Evolutionary conservation across 2,888 invertebrate genomes (phyloP).

Genomic region (Tricholauxania praeusta): DNA sequence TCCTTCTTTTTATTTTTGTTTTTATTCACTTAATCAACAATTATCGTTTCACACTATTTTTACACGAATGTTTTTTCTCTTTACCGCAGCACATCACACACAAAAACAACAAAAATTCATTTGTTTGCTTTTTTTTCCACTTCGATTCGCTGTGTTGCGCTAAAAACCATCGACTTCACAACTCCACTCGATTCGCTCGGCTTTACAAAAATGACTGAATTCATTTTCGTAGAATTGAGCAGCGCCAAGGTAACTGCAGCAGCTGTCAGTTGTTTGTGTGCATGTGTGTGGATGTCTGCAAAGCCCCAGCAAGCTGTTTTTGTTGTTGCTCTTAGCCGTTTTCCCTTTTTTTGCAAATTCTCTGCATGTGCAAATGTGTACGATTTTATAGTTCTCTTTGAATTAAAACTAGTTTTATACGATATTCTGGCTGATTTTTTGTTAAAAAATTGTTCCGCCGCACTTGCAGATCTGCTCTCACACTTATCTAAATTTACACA

Average conservation of each 20-base stretch:
- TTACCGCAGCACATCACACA: slow-evolving; percentile 13
- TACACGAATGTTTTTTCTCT: slow-evolving; percentile 25
- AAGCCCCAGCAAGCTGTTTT: neutral
- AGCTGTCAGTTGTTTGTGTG: slow-evolving; percentile 6
- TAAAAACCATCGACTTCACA: slow-evolving; percentile 26
- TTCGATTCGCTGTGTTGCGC: slow-evolving; percentile 50
- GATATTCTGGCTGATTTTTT: slow-evolving; percentile 8
- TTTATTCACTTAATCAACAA: neutral
- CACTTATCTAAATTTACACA: neutral
- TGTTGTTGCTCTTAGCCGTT: slow-evolving; percentile 30
- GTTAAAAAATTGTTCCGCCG: neutral
- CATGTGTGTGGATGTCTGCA: neutral
- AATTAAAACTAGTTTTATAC: slow-evolving; percentile 31
- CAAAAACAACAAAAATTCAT: slow-evolving; percentile 9
- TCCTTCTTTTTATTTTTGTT: slow-evolving; percentile 31
- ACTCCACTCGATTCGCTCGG: slow-evolving; percentile 47
- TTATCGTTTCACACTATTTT: neutral
- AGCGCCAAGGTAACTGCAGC: slow-evolving; percentile 13
- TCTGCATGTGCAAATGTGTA: slow-evolving; percentile 34
- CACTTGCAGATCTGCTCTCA: neutral
- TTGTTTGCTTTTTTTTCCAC: slow-evolving; percentile 10
- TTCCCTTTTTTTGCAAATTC: slow-evolving; percentile 43
- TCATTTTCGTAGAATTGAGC: slow-evolving; percentile 25
- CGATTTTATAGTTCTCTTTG: slow-evolving; percentile 39
- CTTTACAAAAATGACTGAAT: slow-evolving; percentile 47